Conservation (phyloP, 1,140 invertebrate genomes). For the Drosophila melanica region DNA sequence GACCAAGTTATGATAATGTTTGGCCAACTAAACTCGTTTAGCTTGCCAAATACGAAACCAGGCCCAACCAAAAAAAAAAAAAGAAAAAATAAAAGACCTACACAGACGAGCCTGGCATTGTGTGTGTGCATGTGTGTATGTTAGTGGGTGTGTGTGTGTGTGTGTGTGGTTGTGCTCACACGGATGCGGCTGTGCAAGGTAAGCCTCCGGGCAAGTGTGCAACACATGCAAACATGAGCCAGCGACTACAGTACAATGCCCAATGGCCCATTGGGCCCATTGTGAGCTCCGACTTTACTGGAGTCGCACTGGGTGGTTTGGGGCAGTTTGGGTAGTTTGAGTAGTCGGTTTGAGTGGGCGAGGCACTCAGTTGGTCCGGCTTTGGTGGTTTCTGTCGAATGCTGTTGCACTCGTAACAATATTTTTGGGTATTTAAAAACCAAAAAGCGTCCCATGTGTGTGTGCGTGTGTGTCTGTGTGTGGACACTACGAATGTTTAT, state of each 20-base stretch:
- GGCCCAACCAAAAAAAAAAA: no score
- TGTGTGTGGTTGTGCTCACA: constrained; percentile 7
- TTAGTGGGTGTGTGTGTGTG: neutral
- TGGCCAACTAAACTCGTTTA: constrained; percentile 81
- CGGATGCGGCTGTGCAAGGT: constrained; percentile 55
- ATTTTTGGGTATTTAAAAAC: constrained; percentile 71
- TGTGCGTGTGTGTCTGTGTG: constrained; percentile 39
- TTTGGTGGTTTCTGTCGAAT: constrained; percentile 32
- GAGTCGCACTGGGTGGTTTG: constrained; percentile 4
- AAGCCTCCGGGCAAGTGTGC: constrained; percentile 58
- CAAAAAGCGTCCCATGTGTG: constrained; percentile 42
- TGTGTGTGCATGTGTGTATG: neutral
- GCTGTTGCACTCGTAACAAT: constrained; percentile 63
- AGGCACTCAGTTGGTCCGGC: constrained; percentile 29
- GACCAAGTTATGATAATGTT: constrained; percentile 82
- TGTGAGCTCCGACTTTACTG: constrained; percentile 45
- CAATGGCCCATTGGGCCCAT: constrained; percentile 56
- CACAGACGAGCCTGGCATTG: neutral
- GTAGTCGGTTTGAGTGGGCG: neutral
- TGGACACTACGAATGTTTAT: constrained; percentile 57
- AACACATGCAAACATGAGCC: constrained; percentile 68
- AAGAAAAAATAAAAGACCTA: neutral
- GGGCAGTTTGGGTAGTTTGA: neutral
- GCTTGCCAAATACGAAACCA: constrained; percentile 56
- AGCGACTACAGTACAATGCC: constrained; percentile 24